Evolutionary conservation across 2,113 vertebrate species (phyloP).

Genomic region (Bufo gargarizans): DNA sequence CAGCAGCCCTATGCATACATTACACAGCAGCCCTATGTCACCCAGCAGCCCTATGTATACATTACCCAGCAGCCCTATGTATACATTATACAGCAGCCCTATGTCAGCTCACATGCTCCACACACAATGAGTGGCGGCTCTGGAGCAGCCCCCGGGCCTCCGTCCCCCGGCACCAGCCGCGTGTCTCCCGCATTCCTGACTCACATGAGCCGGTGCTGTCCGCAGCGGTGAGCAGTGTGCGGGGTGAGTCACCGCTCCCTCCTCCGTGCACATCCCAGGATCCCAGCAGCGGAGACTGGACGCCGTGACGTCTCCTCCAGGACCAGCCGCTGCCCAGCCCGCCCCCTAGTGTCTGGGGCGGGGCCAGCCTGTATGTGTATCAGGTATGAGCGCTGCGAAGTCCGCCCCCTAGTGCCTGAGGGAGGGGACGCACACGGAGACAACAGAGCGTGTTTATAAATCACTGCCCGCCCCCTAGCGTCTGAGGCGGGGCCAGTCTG

Average conservation of each 20-base stretch:
- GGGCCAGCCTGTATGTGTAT: background rate
- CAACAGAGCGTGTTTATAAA: too few species aligned
- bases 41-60: too few species aligned
- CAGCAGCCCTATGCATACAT: too few species aligned
- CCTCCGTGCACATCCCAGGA: background rate
- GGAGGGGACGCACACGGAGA: too few species aligned
- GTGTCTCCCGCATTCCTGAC: background rate
- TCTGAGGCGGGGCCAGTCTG: too few species aligned
- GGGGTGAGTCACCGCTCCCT: constrained; percentile 3
- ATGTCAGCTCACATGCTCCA: background rate
- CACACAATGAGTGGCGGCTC: background rate
- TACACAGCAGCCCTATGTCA: background rate
- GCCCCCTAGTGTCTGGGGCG: background rate
- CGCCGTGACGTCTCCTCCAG: constrained; percentile 1
- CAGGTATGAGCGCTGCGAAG: too few species aligned
- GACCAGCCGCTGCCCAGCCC: background rate
- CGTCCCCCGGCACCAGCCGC: background rate
- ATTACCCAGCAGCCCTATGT: background rate
- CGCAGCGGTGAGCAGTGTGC: background rate
- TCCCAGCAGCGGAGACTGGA: background rate
- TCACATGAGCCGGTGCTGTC: background rate
- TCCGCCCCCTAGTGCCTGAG: background rate
- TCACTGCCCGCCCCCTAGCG: too few species aligned
- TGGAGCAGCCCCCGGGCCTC: background rate
- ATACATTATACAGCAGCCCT: background rate